Conservation (phyloP, 2,888 invertebrate genomes). For the Magallana nippona region DNA sequence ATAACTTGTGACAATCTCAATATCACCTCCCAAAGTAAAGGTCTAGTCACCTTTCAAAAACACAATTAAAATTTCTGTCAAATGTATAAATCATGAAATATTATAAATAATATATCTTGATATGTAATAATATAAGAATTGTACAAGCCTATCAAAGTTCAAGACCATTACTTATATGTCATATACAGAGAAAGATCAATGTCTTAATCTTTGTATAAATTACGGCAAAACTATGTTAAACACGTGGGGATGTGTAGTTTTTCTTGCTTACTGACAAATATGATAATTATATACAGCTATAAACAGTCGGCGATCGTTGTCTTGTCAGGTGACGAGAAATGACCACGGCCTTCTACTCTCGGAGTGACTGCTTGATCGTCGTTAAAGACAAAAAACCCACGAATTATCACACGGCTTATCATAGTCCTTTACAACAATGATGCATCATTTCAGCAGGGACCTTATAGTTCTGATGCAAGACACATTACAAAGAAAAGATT, state of each 20-base stretch:
- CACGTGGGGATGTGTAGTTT: not conserved
- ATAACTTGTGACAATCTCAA: too few species aligned
- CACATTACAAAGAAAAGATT: too few species aligned
- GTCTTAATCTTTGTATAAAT: not conserved
- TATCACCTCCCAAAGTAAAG: too few species aligned
- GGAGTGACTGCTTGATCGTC: not conserved
- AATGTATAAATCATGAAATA: too few species aligned
- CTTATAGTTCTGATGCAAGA: not conserved
- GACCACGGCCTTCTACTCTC: not conserved
- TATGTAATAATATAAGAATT: too few species aligned
- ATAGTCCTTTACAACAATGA: not conserved
- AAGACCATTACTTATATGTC: too few species aligned
- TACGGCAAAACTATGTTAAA: not conserved
- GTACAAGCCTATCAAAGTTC: too few species aligned
- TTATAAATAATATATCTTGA: too few species aligned
- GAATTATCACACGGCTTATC: not conserved
- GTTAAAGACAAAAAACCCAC: not conserved
- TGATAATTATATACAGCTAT: not conserved
- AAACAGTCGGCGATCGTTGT: not conserved
- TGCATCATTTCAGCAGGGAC: not conserved
- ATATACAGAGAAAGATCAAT: not conserved
- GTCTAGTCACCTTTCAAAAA: too few species aligned
- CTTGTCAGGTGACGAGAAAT: not conserved
- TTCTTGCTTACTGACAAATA: constrained; percentile 6
- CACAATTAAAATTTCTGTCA: too few species aligned